Base-by-base conservation (phyloP, 92 coral and sea anemone species). In the Desmophyllum pertusum region DNA sequence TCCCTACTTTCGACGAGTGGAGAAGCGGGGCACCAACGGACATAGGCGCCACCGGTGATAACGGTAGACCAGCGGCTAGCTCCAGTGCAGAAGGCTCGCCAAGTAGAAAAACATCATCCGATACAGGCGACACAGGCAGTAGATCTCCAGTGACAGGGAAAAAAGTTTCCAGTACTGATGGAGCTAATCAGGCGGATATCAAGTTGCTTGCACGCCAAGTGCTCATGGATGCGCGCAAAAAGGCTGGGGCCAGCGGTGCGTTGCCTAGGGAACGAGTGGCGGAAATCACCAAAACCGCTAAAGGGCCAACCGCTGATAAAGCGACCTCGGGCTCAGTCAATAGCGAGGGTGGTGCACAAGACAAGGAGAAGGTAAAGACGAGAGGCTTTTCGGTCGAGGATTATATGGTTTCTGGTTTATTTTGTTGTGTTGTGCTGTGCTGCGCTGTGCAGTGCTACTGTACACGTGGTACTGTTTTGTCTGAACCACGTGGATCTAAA, bases 191-290 rank as follows among this genome's bases (percentile, higher is more conserved):
- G 69, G 91, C 77, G 15, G 94, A 94, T 77, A 87, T 92, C n/a
- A 96, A 96, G 78, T 76, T 83, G 5, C 97, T 85, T 21, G 99
- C 99, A 1, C 93, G 94, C 21, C 95, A 93, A 76, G 93, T 97
- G 40, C 93, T 97, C 64, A 92, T 94, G 96, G 99, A 97, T 31
- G 98, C 97, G 1, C 93, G 99, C 41, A 90, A 90, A 52, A 97
- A 89, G 77, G 98, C 94, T 77, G 98, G 94, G n/a, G 96, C 98
- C 3, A 92, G 94, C 83, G 90, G 81, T 75, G 89, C 92, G 79
- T 78, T 94, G 31, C 98, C 98, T 30, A 85, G 95, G 73, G 92
- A 94, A 79, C 86, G 93, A 65, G 88, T 94, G 61, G 94, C 94
- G 15, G 89, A 87, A 55, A 90, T 86, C 55, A 27, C 71, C 55